These are phyloP conservation scores for Metopia argyrocephala DNA, from an alignment of 2,888 invertebrate species.

Conservation along the genomic window DNA sequence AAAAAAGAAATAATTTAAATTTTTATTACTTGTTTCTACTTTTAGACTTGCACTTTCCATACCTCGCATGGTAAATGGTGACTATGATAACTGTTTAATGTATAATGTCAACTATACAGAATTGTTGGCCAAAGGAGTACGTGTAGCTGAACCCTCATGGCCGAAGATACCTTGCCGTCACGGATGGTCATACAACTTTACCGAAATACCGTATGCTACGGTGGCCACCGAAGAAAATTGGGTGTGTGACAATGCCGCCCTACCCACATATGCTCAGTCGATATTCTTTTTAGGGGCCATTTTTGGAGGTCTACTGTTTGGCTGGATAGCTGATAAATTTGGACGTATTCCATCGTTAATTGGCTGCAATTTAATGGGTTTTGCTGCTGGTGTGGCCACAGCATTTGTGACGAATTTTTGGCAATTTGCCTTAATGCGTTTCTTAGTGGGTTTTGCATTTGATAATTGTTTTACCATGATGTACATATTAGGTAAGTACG, in stretches of 20 bases:
- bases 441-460: constrained; percentile 91
- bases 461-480: constrained; percentile 96
- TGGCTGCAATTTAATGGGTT: constrained; percentile 87
- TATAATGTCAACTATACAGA: constrained; percentile 87
- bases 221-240: constrained; percentile 92
- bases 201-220: constrained; percentile 89
- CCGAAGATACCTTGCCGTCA: constrained; percentile 83
- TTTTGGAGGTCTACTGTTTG: constrained; percentile 90
- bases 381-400: constrained; percentile 85
- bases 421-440: constrained; percentile 88
- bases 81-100: constrained; percentile 86
- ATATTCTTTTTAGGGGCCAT: constrained; percentile 94
- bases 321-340: constrained; percentile 91
- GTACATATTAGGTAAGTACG: constrained; percentile 89
- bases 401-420: constrained; percentile 86
- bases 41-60: constrained; percentile 85
- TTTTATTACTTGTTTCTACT: constrained; percentile 17
- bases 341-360: constrained; percentile 90
- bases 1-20: background rate
- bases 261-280: constrained; percentile 88
- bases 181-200: constrained; percentile 92
- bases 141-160: constrained; percentile 85
- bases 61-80: constrained; percentile 80
- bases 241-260: constrained; percentile 90
- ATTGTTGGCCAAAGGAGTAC: constrained; percentile 81